Base-by-base conservation (phyloP, 2,113 vertebrate species). In the Acinonyx jubatus region DNA sequence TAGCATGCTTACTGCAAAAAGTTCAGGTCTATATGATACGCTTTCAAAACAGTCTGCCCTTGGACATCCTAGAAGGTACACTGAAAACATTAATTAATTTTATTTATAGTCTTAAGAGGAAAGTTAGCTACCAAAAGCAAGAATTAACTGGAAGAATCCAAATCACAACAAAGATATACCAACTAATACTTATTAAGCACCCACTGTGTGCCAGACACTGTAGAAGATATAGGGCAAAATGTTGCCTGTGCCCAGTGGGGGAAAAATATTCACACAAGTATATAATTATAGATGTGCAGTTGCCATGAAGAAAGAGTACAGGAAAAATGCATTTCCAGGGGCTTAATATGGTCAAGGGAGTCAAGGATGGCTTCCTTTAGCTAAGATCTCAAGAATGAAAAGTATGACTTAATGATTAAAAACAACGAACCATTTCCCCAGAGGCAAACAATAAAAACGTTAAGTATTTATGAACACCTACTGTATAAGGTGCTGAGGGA, bases 341-440 rank as follows among this genome's bases (percentile, higher is more conserved):
- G 68, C 31, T 48, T 61, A 10, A 87, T 50, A 29, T 76, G 50
- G 29, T n/a, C 15, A 19, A 63, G 12, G 55, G 19, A 68, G 27
- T 23, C 13, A 36, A 61, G 15, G 7, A 71, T 15, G 29, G 10
- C 27, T 69, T 78, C 86, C 38, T 68, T 31, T 31, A 55, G 31
- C 13, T 83, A 63, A 86, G 66, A 73, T 36, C 23, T 93, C 55
- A 82, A 79, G 41, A 36, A 90, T 57, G 23, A 78, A 78, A 94
- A 88, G 18, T 95, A 38, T 52, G 15, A 88, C 27, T 82, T 86
- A 84, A 65, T 36, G n/a, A 52, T 73, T 73, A 90, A 91, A 95
- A 80, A 68, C 83, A 96, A 94, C 80, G 69, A 94, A 21, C 45
- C 33, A 85, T 79, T 82, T 91, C 10, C 73, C 82, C 41, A 85